Evolutionary conservation across 2,113 vertebrate species (phyloP).

Genomic region (Parotia lawesii): DNA sequence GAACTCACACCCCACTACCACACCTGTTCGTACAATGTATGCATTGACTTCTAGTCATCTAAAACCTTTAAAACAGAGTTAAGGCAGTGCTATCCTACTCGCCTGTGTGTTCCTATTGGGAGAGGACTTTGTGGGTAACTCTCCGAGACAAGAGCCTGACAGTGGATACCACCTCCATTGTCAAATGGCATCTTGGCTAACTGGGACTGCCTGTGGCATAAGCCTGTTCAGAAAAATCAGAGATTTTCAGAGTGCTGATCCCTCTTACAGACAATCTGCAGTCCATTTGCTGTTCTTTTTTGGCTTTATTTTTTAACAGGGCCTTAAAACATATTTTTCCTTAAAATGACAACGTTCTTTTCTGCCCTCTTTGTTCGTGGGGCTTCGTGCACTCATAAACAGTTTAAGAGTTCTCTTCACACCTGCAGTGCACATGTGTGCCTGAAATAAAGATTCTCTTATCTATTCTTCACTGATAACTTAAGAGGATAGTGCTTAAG

Average conservation of each 20-base stretch:
- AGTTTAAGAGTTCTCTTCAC: constrained; percentile 47
- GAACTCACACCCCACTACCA: not conserved
- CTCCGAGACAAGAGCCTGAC: not conserved
- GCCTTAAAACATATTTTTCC: constrained; percentile 58
- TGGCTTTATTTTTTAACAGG: constrained; percentile 49
- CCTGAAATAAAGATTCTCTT: not conserved
- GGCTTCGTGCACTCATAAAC: constrained; percentile 55
- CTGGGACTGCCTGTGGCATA: not conserved
- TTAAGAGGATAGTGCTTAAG: not conserved
- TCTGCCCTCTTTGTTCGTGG: constrained; percentile 41
- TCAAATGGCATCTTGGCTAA: not conserved
- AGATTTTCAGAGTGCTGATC: not conserved
- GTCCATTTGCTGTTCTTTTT: constrained; percentile 6
- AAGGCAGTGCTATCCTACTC: not conserved
- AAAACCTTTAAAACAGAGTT: not conserved
- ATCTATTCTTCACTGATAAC: not conserved
- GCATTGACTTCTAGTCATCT: not conserved
- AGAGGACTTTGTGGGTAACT: not conserved
- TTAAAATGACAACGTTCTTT: constrained; percentile 55
- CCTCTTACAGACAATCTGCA: constrained; percentile 15
- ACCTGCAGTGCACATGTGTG: constrained; percentile 51
- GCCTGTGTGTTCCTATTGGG: not conserved
- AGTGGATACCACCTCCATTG: not conserved
- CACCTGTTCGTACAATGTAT: fast-evolving
- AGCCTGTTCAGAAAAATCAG: not conserved